These are phyloP conservation scores for Charaxes varanes DNA, from an alignment of 1,140 invertebrate genomes.

Conservation along the genomic window DNA sequence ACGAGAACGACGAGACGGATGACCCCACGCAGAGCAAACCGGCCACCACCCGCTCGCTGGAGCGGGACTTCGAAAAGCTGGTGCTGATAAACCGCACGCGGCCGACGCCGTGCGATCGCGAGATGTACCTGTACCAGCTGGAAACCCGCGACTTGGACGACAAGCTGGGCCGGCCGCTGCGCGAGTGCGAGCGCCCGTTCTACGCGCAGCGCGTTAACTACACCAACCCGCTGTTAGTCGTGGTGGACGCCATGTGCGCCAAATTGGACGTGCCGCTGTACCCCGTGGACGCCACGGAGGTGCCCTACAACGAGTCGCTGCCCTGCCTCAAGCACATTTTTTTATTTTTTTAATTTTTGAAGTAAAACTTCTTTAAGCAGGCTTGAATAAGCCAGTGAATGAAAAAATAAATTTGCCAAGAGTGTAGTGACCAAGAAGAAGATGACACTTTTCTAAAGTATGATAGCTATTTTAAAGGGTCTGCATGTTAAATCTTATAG, in stretches of 20 bases:
- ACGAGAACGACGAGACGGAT: conserved; percentile 68
- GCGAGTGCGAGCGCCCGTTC: conserved; percentile 78
- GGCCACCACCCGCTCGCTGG: conserved; percentile 61
- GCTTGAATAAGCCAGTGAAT: no score
- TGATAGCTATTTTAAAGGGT: no score
- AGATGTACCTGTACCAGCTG: conserved; percentile 71
- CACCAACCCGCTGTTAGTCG: conserved; percentile 89
- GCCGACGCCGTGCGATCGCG: conserved; percentile 86
- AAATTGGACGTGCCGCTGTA: conserved; percentile 61
- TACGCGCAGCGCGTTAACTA: conserved; percentile 86
- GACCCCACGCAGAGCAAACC: conserved; percentile 55
- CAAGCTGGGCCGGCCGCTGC: conserved; percentile 52
- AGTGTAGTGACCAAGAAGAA: no score
- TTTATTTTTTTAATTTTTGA: no score
- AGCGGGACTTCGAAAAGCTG: conserved; percentile 75
- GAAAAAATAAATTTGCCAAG: no score
- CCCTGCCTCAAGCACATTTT: conserved; percentile 79
- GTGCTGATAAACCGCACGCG: conserved; percentile 84
- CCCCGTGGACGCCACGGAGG: conserved; percentile 77
- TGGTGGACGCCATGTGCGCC: conserved; percentile 82
- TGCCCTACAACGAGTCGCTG: conserved; percentile 78
- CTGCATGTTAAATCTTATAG: no score
- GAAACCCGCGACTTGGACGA: conserved; percentile 56
- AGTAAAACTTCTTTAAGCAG: no score
- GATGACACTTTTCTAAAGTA: no score